These are phyloP conservation scores for Lacerta agilis DNA, from an alignment of 2,797 vertebrate genomes.

Conservation along the genomic window DNA sequence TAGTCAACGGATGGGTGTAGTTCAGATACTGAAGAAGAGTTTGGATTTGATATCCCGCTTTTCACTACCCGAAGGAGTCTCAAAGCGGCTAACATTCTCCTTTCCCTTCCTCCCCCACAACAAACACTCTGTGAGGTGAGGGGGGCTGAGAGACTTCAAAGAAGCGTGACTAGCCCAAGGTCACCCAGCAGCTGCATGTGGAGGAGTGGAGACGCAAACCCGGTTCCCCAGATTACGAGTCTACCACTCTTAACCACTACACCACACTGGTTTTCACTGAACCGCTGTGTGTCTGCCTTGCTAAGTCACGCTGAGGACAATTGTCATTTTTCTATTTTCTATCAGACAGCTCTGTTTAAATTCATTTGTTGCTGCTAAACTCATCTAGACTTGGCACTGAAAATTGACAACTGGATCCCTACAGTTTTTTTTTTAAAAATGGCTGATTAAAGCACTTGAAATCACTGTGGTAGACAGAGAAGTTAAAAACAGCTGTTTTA, in stretches of 20 bases:
- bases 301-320: neutral
- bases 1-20: neutral
- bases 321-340: neutral
- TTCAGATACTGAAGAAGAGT: neutral
- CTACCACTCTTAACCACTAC: no score
- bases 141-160: no score
- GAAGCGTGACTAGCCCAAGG: no score
- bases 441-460: neutral
- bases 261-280: neutral
- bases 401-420: neutral
- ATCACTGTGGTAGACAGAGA: neutral
- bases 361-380: neutral
- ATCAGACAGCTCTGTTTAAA: neutral
- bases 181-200: no score
- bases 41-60: no score
- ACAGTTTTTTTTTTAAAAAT: no score
- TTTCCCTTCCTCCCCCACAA: no score
- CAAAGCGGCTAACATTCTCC: no score
- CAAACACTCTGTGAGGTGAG: no score
- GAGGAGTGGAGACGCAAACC: no score
- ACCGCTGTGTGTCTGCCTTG: neutral
- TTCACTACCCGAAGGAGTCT: no score
- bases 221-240: no score
- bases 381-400: neutral
- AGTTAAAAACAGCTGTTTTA: neutral